Conservation (phyloP, 2,888 invertebrate species). For the Acrobasis repandana region DNA sequence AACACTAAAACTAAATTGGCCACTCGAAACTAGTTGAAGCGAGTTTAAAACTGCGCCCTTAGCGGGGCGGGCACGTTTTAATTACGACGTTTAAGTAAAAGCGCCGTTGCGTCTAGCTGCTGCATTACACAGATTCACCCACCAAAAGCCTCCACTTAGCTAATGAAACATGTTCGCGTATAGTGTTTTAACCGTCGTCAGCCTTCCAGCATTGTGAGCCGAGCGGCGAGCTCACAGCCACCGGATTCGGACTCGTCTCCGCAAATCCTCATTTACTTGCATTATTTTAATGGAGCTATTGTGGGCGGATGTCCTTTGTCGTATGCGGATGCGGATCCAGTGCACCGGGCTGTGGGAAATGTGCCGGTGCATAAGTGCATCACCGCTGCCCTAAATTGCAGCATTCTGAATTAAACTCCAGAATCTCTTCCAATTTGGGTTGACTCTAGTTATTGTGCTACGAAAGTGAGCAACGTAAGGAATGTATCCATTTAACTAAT, state of each 20-base stretch:
- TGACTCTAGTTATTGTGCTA: constrained; percentile 51
- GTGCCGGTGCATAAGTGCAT: constrained; percentile 75
- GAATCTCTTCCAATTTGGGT: constrained; percentile 61
- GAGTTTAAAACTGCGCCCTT: constrained; percentile 78
- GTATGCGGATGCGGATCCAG: constrained; percentile 66
- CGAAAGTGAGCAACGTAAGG: constrained; percentile 55
- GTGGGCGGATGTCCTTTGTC: constrained; percentile 81
- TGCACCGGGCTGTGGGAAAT: constrained; percentile 67
- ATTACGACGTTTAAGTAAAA: constrained; percentile 82
- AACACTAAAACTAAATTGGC: constrained; percentile 78
- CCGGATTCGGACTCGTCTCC: constrained; percentile 75
- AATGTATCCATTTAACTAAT: constrained; percentile 76
- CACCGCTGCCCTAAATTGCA: constrained; percentile 68
- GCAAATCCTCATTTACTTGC: constrained; percentile 83
- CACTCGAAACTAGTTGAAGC: constrained; percentile 73
- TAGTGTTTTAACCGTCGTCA: constrained; percentile 75
- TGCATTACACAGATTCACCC: constrained; percentile 81
- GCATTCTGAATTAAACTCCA: constrained; percentile 59
- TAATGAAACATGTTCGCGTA: constrained; percentile 83
- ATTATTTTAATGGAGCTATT: constrained; percentile 83
- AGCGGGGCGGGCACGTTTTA: constrained; percentile 73
- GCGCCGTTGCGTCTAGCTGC: constrained; percentile 75
- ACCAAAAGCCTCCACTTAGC: constrained; percentile 84
- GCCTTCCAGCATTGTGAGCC: constrained; percentile 65
- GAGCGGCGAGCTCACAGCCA: constrained; percentile 51